Percentiles rank a stretch among this genome's conserved stretches.
phyloP scores from a whole-genome alignment of 2,113 vertebrate genomes.

The Chauna torquata region DNA sequence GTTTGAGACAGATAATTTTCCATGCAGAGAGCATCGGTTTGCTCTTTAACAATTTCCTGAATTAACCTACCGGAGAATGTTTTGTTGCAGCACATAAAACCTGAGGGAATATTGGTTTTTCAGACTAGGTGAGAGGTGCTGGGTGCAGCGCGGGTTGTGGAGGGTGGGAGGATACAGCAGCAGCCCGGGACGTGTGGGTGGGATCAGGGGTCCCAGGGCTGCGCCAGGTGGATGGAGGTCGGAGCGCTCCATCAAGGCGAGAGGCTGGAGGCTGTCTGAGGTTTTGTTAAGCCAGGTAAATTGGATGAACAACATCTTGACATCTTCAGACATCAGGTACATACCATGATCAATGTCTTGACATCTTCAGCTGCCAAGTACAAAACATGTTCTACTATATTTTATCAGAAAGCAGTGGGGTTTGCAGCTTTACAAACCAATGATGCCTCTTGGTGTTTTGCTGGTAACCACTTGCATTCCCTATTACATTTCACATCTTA shows the following conservation, averaged over 20 bases:
- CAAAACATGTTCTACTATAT: accelerated
- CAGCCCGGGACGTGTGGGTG: neutral
- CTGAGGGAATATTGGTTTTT: neutral
- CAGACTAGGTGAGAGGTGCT: no score
- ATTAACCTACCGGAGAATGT: neutral
- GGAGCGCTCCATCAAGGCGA: neutral
- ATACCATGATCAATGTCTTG: neutral
- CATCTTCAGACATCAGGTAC: neutral
- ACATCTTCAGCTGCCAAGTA: neutral
- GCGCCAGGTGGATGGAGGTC: neutral
- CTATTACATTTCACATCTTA: neutral
- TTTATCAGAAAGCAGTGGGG: neutral
- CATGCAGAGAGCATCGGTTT: neutral
- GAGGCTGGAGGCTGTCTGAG: neutral
- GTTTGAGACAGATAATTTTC: neutral
- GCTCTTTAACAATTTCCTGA: neutral
- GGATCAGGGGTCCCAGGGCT: neutral
- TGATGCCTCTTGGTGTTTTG: neutral
- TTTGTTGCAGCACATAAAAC: neutral
- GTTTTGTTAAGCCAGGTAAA: neutral
- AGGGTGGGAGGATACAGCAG: neutral
- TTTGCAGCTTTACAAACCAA: neutral
- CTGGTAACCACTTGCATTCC: neutral
- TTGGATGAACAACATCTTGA: neutral
- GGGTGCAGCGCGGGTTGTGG: neutral